phyloP scores from a whole-genome alignment of 2,797 vertebrate species.

The Chelidonichthys spinosus region DNA sequence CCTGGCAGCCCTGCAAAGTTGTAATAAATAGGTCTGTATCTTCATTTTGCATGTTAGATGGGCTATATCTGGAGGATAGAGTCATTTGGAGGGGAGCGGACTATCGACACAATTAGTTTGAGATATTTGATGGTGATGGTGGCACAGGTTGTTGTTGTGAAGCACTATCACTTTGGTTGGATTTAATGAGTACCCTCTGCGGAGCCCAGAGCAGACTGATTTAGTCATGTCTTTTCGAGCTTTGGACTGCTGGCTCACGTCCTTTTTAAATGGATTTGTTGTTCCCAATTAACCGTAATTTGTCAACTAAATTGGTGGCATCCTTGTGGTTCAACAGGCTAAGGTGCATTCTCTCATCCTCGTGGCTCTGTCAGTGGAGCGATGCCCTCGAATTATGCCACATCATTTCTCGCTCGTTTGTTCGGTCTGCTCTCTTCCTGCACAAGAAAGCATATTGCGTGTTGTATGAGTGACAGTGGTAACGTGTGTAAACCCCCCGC shows the following conservation, averaged over 20 bases:
- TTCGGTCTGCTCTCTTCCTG: not conserved
- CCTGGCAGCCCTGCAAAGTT: constrained; percentile 20
- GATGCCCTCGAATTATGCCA: constrained; percentile 25
- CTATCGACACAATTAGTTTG: constrained; percentile 43
- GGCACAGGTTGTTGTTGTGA: constrained; percentile 53
- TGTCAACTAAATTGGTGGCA: constrained; percentile 52
- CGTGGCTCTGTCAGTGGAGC: not conserved
- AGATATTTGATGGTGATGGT: constrained; percentile 43
- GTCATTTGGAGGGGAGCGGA: not conserved
- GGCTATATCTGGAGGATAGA: constrained; percentile 25
- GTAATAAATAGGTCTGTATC: constrained; percentile 45
- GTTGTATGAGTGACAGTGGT: not conserved
- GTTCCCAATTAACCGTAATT: constrained; percentile 61
- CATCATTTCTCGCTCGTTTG: not conserved
- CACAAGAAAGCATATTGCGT: constrained; percentile 3
- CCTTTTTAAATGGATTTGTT: constrained; percentile 63
- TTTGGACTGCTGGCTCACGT: constrained; percentile 47
- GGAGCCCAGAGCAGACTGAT: constrained; percentile 45
- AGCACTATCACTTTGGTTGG: constrained; percentile 34
- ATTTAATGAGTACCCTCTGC: constrained; percentile 59
- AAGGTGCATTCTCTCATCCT: constrained; percentile 20
- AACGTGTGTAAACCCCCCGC: constrained; percentile 14
- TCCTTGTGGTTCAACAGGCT: constrained; percentile 37
- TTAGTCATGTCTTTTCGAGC: constrained; percentile 54
- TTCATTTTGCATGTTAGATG: constrained; percentile 39